Conservation (phyloP, 2,888 invertebrate species). For the Thymelicus acteon region DNA sequence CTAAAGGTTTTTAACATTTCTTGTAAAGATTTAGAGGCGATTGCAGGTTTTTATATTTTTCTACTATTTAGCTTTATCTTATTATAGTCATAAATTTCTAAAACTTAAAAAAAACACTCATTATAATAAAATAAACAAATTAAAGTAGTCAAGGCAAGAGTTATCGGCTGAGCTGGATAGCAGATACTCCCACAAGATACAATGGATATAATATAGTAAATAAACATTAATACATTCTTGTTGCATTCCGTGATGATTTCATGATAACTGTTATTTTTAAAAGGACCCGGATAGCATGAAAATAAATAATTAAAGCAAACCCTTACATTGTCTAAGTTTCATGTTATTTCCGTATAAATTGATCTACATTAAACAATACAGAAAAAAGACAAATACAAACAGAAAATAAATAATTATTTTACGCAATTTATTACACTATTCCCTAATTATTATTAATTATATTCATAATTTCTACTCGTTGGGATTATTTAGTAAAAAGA, state of each 20-base stretch:
- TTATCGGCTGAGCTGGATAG: conserved; percentile 63
- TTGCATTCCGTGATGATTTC: too few species aligned
- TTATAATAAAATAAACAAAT: not conserved
- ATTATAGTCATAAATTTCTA: too few species aligned
- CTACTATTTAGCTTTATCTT: too few species aligned
- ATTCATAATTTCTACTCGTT: conserved; percentile 16
- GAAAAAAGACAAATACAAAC: not conserved
- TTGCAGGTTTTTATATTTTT: not conserved
- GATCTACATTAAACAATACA: not conserved
- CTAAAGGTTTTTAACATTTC: not conserved
- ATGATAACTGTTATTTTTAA: not conserved
- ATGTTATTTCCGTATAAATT: not conserved
- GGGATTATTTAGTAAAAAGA: conserved; percentile 23
- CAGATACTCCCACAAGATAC: conserved; percentile 47
- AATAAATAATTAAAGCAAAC: not conserved
- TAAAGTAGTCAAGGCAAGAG: conserved; percentile 2
- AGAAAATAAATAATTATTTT: conserved; percentile 1
- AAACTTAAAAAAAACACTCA: not conserved
- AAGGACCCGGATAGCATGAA: not conserved
- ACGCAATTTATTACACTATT: not conserved
- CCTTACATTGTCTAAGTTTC: not conserved
- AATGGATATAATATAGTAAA: too few species aligned
- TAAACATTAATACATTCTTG: too few species aligned
- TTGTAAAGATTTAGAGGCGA: not conserved
- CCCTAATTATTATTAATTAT: not conserved